Evolutionary conservation across 2,113 vertebrate genomes (phyloP).

Genomic region (Datnioides undecimradiatus): DNA sequence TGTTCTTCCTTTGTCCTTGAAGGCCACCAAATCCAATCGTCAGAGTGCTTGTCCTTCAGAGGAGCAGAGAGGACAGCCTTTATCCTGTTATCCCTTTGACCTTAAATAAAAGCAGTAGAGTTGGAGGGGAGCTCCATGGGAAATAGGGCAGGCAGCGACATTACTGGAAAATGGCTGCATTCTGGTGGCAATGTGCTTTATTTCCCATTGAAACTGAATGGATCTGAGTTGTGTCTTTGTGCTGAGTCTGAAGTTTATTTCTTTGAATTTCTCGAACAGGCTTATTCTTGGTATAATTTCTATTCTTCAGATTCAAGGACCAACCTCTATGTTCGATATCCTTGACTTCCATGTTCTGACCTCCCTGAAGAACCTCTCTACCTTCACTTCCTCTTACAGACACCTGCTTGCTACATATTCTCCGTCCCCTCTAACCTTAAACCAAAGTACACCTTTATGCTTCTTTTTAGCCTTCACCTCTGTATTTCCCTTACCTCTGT

Average conservation of each 20-base stretch:
- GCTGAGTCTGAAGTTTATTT: constrained; percentile 53
- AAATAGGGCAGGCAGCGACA: constrained; percentile 59
- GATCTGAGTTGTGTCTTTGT: constrained; percentile 53
- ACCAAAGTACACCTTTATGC: constrained; percentile 38
- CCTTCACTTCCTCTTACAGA: constrained; percentile 50
- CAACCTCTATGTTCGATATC: constrained; percentile 12
- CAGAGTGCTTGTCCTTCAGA: constrained; percentile 79
- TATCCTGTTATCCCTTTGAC: constrained; percentile 84
- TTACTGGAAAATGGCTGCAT: constrained; percentile 46
- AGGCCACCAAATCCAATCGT: constrained; percentile 81
- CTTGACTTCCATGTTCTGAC: constrained; percentile 52
- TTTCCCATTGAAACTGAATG: constrained; percentile 56
- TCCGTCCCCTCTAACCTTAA: constrained; percentile 60
- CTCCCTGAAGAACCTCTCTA: constrained; percentile 49
- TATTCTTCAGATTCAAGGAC: constrained; percentile 51
- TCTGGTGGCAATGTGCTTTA: constrained; percentile 30
- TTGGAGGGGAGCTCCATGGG: constrained; percentile 40
- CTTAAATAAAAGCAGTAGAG: constrained; percentile 71
- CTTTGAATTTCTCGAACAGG: constrained; percentile 42
- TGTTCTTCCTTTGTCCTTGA: constrained; percentile 79
- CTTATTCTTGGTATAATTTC: constrained; percentile 34
- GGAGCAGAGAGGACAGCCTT: constrained; percentile 77
- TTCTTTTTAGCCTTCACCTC: constrained; percentile 56
- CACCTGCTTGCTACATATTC: constrained; percentile 34
- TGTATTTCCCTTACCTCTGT: constrained; percentile 49